phyloP scores from a whole-genome alignment of 2,113 vertebrate genomes.

The Syrrhaptes paradoxus region DNA sequence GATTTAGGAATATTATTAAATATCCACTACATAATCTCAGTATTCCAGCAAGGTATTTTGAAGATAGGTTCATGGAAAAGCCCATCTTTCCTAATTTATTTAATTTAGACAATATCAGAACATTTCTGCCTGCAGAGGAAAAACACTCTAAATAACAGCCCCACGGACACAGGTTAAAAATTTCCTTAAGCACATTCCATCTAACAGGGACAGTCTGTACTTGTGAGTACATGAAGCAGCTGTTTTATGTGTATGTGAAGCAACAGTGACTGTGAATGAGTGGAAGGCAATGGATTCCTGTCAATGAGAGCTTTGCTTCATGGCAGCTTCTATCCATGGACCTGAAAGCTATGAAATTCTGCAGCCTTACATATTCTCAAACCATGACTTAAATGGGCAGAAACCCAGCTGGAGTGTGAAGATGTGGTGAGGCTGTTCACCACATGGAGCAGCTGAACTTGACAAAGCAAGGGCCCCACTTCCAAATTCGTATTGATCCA shows the following conservation, averaged over 20 bases:
- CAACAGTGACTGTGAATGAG: neutral
- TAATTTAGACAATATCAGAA: neutral
- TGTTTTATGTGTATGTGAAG: neutral
- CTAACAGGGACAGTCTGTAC: neutral
- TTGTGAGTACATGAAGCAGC: neutral
- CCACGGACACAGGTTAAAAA: neutral
- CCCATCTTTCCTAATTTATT: neutral
- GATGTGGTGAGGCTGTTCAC: neutral
- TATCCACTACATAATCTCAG: neutral
- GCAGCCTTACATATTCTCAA: neutral
- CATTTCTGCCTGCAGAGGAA: neutral
- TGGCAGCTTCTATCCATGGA: neutral
- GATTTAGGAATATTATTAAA: neutral
- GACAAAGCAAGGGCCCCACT: neutral
- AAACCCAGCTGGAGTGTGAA: neutral
- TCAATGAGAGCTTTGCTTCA: neutral
- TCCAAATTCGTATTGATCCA: neutral
- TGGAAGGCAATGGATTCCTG: neutral
- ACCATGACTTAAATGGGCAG: neutral
- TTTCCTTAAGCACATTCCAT: neutral
- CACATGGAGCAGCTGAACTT: neutral
- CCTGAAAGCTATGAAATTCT: neutral
- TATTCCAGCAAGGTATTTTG: neutral
- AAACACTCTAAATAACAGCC: neutral
- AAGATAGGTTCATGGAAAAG: neutral